Evolutionary conservation across 2,888 invertebrate species (phyloP), one percentile per base, ranked within the genome.

Genomic region (Drosophila paranaensis): DNA sequence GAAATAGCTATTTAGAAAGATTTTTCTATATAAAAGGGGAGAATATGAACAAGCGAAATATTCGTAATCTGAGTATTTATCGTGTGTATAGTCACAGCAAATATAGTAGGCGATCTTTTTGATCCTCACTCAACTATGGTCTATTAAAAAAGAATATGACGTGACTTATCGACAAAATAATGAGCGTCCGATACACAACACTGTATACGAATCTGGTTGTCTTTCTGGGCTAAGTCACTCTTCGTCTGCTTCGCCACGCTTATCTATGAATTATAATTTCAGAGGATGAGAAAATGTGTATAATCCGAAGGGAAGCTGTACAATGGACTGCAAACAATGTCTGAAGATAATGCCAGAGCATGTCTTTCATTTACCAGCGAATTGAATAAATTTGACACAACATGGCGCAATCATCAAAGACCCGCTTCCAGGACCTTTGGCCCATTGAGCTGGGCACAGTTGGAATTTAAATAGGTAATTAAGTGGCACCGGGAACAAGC

Each of bases 391-490:
- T 70, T 67, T 63, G 45, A 13, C 61, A 46, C 73, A 60, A 58
- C 69, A 60, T 69, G 73, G 58, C 53, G 42, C 56, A 42, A 58
- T 53, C 43, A 57, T 62, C 50, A 72, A 72, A 71, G 63, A 40
- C 48, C 9, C 14, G 14, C 20, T 39, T n/a, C 14, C 16, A n/a
- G 71, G 14, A 9, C 27, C 42, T 43, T 6, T 16, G 27, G 51
- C 42, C 50, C 33, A 57, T 63, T 65, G 20, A n/a, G 43, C 70
- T 27, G 57, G 60, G 51, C 80, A 63, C 84, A 88, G 82, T 75
- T 74, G 83, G 86, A 85, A 77, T 74, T 82, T 72, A 71, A 88
- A 85, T 77, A 72, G 74, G 65, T 85, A 88, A 88, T 84, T 88
- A 84, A 73, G 74, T 67, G 63, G 35, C 55, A 60, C 30, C 53